phyloP scores from a whole-genome alignment of 2,888 invertebrate species.

The Synergus japonicus region DNA sequence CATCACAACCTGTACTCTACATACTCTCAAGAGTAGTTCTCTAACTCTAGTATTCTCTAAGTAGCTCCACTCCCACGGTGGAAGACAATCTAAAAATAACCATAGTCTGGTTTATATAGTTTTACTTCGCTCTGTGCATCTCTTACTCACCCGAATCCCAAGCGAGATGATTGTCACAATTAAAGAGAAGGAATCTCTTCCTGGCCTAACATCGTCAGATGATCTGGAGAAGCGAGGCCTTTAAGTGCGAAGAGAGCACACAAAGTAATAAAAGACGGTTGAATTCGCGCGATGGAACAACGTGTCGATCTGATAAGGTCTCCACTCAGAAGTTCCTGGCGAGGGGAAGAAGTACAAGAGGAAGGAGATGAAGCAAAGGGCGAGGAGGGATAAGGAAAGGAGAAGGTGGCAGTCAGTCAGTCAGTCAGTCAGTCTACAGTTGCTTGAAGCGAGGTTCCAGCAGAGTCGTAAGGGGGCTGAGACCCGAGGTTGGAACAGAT shows the following conservation, averaged over 20 bases:
- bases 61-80: constrained; percentile 20
- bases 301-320: constrained; percentile 53
- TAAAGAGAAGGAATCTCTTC: not conserved
- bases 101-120: not conserved
- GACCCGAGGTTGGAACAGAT: constrained; percentile 74
- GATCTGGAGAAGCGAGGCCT: not conserved
- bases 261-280: constrained; percentile 47
- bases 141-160: not conserved
- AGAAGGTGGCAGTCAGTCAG: constrained; percentile 60
- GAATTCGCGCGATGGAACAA: constrained; percentile 54
- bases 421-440: constrained; percentile 61
- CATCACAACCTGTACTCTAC: not conserved
- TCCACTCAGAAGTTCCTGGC: not conserved
- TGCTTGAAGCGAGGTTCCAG: constrained; percentile 57
- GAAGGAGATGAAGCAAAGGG: constrained; percentile 42
- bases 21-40: constrained; percentile 12
- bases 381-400: constrained; percentile 43
- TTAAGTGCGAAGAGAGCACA: constrained; percentile 32
- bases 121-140: not conserved
- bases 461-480: constrained; percentile 64
- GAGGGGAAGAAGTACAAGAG: constrained; percentile 29
- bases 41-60: constrained; percentile 17
- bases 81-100: constrained; percentile 31
- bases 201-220: not conserved
- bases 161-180: constrained; percentile 31